Evolutionary conservation across 2,888 invertebrate genomes (phyloP), one percentile per base, ranked within the genome.

Genomic region (Amorpha juglandis): DNA sequence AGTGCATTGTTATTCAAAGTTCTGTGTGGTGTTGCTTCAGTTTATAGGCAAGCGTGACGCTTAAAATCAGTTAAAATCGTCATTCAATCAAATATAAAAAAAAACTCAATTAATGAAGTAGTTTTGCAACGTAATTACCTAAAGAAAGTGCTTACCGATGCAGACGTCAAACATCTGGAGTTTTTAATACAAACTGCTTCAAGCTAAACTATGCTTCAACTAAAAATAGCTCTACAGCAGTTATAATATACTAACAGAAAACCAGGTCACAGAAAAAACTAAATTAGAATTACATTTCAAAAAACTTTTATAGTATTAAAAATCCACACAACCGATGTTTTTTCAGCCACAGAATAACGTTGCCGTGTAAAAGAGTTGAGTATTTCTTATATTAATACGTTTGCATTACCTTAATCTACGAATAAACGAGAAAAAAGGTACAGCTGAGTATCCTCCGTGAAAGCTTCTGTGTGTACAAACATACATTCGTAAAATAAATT

Each of bases 401-500:
- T 58, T 42, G 58, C 58, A 58, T 58, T 42, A 38, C 58, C 58
- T 58, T 58, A 58, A 58, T 58, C 58, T 58, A 42, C 38, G 51
- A 33, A 35, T 35, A 63, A 63, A 63, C 51, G 63, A 63, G 63
- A 63, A 63, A 47, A n/a, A 63, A 48, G 45, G 48, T 27, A 63
- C 21, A 48, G 33, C 27, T 9, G n/a, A 47, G 47, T 27, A 63
- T 63, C 63, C 63, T 35, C 48, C 35, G 50, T 50, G 38, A 63
- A 63, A 63, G 50, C 63, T 38, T 42, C 62, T 63, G 38, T 64
- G 70, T 73, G 71, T 72, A 74, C 74, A 76, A 73, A 80, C 78
- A 67, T 75, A 71, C 79, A 79, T 82, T 81, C 79, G 76, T 74
- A 68, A 80, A 80, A 83, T 81, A 83, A 83, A 83, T 83, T 78